Conservation (phyloP, 2,888 invertebrate genomes). For the Hartigia nigra region DNA sequence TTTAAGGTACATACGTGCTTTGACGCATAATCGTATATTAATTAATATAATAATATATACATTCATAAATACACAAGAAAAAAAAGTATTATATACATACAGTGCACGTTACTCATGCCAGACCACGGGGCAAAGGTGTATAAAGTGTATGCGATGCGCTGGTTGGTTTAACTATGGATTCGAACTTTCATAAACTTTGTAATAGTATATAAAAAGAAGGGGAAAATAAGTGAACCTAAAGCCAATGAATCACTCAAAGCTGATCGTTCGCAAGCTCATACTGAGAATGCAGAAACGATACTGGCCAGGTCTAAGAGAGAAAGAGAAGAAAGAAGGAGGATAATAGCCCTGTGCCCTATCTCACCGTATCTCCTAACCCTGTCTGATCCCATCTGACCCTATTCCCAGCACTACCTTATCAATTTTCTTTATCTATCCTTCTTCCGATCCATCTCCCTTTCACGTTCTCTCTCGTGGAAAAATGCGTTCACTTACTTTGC, state of each 20-base stretch:
- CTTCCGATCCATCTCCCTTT: not conserved
- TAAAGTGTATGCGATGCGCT: constrained; percentile 27
- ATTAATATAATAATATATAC: not conserved
- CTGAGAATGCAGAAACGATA: not conserved
- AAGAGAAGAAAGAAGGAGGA: not conserved
- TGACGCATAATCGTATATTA: not conserved
- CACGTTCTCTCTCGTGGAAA: not conserved
- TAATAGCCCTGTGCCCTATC: not conserved
- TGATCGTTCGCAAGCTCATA: not conserved
- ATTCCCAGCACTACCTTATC: not conserved
- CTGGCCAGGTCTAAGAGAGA: not conserved
- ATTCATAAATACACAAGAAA: not conserved
- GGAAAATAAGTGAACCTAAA: not conserved
- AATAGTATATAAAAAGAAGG: not conserved
- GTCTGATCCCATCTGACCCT: not conserved
- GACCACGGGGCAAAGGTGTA: constrained; percentile 43
- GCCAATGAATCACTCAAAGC: not conserved
- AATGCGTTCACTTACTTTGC: not conserved
- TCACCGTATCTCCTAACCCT: not conserved
- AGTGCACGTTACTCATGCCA: constrained; percentile 2
- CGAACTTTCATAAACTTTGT: constrained; percentile 4
- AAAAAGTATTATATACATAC: not conserved
- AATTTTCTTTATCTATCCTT: not conserved
- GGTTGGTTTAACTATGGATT: constrained; percentile 11
- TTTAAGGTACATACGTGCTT: not conserved